Percentiles rank a stretch among this genome's conserved stretches.
phyloP scores from a whole-genome alignment of 1,140 invertebrate genomes.

The Camponotus floridanus region DNA sequence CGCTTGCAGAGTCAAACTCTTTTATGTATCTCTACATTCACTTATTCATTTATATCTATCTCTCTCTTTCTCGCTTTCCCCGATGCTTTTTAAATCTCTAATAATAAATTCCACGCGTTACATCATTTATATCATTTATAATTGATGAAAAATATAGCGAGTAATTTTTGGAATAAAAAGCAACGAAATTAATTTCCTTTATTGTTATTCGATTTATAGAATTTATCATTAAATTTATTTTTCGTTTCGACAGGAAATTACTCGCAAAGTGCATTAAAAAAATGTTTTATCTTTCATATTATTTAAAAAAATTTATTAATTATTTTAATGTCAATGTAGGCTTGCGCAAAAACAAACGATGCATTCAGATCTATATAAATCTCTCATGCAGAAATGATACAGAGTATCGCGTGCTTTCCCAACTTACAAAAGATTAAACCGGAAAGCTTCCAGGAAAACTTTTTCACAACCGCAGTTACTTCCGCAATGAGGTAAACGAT shows the following conservation, averaged over 20 bases:
- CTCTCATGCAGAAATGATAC: not conserved
- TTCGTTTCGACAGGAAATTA: not conserved
- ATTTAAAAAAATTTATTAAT: not conserved
- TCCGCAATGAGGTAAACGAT: slow-evolving; percentile 50
- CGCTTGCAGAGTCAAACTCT: slow-evolving; percentile 33
- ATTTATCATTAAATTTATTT: too few relatives aligned
- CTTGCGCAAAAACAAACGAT: not conserved
- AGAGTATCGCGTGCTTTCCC: slow-evolving; percentile 1
- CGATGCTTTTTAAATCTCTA: slow-evolving; percentile 15
- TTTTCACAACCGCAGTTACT: slow-evolving; percentile 29
- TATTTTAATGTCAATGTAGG: not conserved
- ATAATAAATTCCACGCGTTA: slow-evolving; percentile 17
- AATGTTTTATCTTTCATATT: not conserved
- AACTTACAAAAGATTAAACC: not conserved
- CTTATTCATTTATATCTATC: not conserved
- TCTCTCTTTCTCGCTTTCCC: not conserved
- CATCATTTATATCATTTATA: slow-evolving; percentile 9
- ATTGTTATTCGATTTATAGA: not conserved
- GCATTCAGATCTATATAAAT: not conserved
- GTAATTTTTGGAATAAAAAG: not conserved
- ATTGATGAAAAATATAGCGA: not conserved
- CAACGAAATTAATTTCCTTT: not conserved
- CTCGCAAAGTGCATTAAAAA: not conserved
- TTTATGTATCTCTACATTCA: not conserved
- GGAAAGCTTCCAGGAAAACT: slow-evolving; percentile 46